A percentile compares a stretch with the other conserved stretches of the same genome.
Evolutionary conservation across 2,888 invertebrate species (phyloP).

Genomic region (Drosophila testacea): DNA sequence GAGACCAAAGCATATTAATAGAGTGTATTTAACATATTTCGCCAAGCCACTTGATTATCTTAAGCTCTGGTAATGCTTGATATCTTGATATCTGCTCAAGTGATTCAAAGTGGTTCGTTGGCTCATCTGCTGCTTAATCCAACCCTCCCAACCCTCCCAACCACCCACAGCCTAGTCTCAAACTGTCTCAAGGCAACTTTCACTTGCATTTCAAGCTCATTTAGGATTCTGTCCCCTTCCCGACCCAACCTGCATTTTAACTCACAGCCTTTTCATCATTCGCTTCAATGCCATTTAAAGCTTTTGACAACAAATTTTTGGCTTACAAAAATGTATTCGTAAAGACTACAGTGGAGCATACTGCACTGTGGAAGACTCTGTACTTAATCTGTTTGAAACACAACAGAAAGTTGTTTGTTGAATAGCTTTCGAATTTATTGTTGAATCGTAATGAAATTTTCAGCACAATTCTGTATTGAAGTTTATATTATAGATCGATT

Average conservation of each 20-base stretch:
- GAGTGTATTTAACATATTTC: constrained; percentile 24
- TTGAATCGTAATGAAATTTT: too few species aligned
- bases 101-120: constrained; percentile 38
- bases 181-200: constrained; percentile 58
- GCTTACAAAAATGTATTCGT: neutral
- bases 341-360: too few species aligned
- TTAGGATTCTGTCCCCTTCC: constrained; percentile 4
- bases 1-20: constrained; percentile 12
- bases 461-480: too few species aligned
- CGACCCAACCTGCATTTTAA: constrained; percentile 2
- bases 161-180: constrained; percentile 11
- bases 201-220: constrained; percentile 46
- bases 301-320: constrained; percentile 31
- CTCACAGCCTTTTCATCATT: constrained; percentile 37
- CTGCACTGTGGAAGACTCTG: too few species aligned
- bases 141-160: neutral
- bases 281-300: constrained; percentile 51
- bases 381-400: too few species aligned
- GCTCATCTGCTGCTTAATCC: constrained; percentile 25
- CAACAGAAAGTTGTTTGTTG: too few species aligned
- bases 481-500: too few species aligned
- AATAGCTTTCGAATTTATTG: too few species aligned
- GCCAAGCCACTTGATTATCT: constrained; percentile 32
- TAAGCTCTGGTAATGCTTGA: constrained; percentile 22
- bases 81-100: constrained; percentile 25